A percentile compares a stretch with the other conserved stretches of the same genome.
Conservation (phyloP, 30 jellyfish, hydroid and myxozoan species). For the Phacellophora camtschatica region DNA sequence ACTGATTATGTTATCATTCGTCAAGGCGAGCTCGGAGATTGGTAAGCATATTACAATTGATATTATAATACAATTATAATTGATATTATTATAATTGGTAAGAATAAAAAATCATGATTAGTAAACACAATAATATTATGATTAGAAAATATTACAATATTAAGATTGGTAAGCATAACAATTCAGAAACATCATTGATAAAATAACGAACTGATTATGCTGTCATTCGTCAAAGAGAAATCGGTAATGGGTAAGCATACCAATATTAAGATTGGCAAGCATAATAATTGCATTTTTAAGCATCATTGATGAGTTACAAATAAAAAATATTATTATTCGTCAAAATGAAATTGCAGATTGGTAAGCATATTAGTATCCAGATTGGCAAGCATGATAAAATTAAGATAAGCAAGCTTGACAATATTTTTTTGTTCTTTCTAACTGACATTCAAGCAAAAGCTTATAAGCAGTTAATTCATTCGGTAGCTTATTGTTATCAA, state of each 20-base stretch:
- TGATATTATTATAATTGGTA: too few relatives aligned
- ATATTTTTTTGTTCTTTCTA: neutral
- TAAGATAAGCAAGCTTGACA: neutral
- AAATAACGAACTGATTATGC: slow-evolving; percentile 33
- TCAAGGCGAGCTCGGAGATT: slow-evolving; percentile 84
- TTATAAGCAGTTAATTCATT: too few relatives aligned
- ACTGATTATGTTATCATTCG: slow-evolving; percentile 64
- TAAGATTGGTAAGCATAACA: slow-evolving; percentile 6
- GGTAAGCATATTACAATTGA: slow-evolving; percentile 17
- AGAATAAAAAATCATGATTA: too few relatives aligned
- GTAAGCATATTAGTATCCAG: neutral
- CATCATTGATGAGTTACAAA: too few relatives aligned
- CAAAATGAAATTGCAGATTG: too few relatives aligned
- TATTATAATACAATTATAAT: neutral
- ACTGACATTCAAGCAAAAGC: neutral
- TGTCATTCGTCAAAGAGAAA: slow-evolving; percentile 78
- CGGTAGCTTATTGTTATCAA: neutral
- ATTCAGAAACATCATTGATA: neutral
- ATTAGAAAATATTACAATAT: neutral
- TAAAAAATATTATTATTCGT: too few relatives aligned
- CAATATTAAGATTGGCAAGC: too few relatives aligned
- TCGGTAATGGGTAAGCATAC: too few relatives aligned
- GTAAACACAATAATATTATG: too few relatives aligned
- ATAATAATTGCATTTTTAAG: too few relatives aligned
- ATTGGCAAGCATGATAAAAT: neutral